Percentiles rank a stretch among this genome's conserved stretches.
phyloP scores from a whole-genome alignment of 2,113 vertebrate species.

The Fregetta grallaria region DNA sequence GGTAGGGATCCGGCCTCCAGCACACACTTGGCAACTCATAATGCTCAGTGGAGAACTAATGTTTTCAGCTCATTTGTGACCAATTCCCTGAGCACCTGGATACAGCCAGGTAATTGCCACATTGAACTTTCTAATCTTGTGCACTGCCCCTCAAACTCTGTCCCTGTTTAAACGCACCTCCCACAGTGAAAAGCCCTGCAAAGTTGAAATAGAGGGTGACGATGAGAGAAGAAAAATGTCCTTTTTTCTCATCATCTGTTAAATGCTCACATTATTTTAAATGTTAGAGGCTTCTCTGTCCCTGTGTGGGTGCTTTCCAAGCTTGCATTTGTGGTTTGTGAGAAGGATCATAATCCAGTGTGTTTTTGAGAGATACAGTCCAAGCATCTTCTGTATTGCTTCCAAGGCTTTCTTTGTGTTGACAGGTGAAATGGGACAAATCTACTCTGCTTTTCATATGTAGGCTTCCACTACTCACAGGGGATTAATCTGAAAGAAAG shows the following conservation, averaged over 20 bases:
- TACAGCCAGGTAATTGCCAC: neutral
- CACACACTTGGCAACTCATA: neutral
- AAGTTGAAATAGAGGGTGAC: neutral
- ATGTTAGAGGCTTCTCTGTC: neutral
- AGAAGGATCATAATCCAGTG: neutral
- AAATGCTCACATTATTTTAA: neutral
- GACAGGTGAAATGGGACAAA: neutral
- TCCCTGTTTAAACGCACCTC: neutral
- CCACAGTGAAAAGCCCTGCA: neutral
- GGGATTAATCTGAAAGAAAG: neutral
- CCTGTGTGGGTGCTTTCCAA: neutral
- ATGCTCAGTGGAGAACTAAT: neutral
- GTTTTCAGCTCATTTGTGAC: neutral
- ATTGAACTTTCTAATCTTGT: neutral
- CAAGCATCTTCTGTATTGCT: neutral
- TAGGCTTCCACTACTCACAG: neutral
- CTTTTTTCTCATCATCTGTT: neutral
- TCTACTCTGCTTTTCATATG: neutral
- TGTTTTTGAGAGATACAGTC: neutral
- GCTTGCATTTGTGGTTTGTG: neutral
- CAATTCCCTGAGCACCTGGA: neutral
- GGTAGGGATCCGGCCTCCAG: constrained; percentile 63
- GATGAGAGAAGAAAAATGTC: neutral
- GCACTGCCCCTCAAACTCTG: neutral
- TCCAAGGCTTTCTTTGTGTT: neutral